Evolutionary conservation across 2,797 vertebrate genomes (phyloP), one percentile per base, ranked within the genome.

Genomic region (Mionectes olivaceus): DNA sequence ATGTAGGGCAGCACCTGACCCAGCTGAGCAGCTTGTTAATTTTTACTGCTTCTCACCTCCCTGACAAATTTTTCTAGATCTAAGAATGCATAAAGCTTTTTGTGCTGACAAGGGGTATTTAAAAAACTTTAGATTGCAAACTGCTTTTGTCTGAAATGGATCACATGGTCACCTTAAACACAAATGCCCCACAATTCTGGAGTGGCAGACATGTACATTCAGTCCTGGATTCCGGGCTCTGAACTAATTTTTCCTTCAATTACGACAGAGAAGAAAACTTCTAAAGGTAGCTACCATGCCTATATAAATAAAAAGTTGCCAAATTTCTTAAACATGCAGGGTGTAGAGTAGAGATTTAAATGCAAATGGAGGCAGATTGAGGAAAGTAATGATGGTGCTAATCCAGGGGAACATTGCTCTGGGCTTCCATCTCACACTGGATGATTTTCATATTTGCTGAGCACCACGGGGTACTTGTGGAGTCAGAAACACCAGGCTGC

Each of bases 361-460:
- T 94, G 78, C 52, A 96, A 94, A 91, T 77, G 49, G 84, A 93
- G 21, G 56, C 70, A 95, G 86, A 93, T 69, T 61, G 80, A 87
- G 67, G 59, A 90, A 95, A 95, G 70, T 53, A 82, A 89, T 90
- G 94, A 78, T n/a, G 41, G 79, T 86, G 83, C 46, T 92, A 95
- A 94, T 93, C 82, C 89, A 89, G 46, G 53, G 77, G 56, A 94
- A 68, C 70, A 24, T 87, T 93, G 93, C 92, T 87, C 28, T 84
- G 89, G 90, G 93, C 87, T 81, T 74, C 87, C 76, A 78, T 85
- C 89, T 95, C 89, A 75, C 90, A 95, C 79, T 88, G 86, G 55
- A 91, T 88, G 83, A 68, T 93, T 94, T 96, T 95, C 82, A 59
- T 95, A 87, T 92, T 95, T 95, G 76, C 78, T 39, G 83, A 95